phyloP scores from a whole-genome alignment of 2,888 invertebrate species.

The Tiphia femorata region DNA sequence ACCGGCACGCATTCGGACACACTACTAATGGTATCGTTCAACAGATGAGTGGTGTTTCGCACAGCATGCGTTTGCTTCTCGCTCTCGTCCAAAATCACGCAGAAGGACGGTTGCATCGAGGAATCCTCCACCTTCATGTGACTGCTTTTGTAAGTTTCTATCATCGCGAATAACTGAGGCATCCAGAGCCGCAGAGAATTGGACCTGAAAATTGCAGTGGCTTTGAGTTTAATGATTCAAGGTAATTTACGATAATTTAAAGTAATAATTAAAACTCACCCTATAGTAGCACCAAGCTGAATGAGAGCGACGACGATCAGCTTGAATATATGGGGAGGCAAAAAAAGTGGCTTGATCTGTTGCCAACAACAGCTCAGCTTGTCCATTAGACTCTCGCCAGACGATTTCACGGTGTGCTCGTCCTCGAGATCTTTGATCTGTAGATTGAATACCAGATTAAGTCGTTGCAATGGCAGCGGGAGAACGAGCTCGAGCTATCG shows the following conservation, averaged over 20 bases:
- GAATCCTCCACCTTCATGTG: constrained; percentile 43
- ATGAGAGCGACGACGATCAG: constrained; percentile 77
- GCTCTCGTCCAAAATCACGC: constrained; percentile 48
- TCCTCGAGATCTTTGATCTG: constrained; percentile 70
- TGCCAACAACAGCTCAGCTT: constrained; percentile 74
- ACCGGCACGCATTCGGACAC: constrained; percentile 28
- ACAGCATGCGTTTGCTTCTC: too few species aligned
- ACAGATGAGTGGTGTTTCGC: not conserved
- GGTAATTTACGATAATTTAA: constrained; percentile 2
- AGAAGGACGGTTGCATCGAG: constrained; percentile 47
- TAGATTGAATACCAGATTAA: constrained; percentile 1
- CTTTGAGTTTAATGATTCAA: not conserved
- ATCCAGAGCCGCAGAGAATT: constrained; percentile 90
- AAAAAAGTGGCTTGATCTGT: constrained; percentile 79
- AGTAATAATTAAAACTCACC: constrained; percentile 69
- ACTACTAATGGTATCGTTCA: constrained; percentile 10
- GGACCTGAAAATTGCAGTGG: constrained; percentile 75
- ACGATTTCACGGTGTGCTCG: constrained; percentile 59
- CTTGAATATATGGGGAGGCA: constrained; percentile 74
- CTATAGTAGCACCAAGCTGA: constrained; percentile 76
- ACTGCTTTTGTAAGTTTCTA: constrained; percentile 66
- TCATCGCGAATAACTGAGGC: constrained; percentile 86
- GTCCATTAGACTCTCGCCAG: constrained; percentile 57
- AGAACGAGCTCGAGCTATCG: too few species aligned
- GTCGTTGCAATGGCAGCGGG: too few species aligned